Evolutionary conservation across 2,888 invertebrate genomes (phyloP), one percentile per base, ranked within the genome.

Genomic region (Eupithecia exiguata): DNA sequence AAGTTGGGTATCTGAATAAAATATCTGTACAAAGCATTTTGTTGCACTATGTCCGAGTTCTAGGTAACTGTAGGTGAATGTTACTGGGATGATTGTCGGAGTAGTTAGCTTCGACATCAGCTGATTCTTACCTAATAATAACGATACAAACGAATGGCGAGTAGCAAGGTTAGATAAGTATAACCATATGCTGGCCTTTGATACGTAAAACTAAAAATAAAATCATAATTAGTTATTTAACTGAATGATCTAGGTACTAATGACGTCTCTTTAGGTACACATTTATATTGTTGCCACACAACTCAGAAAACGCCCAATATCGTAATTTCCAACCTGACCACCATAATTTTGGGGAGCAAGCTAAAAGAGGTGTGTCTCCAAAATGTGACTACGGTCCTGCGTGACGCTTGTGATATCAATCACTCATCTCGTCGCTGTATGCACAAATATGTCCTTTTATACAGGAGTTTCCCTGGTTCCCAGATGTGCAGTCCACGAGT

Each of bases 401-500:
- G 9, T n/a, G 49, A 18, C 6, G 18, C 18, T 46, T 46, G 46
- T 46, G 5, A 46, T 14, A 12, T 43, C 18, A 9, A 10, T 10
- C 10, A 10, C 10, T 21, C 53, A 4, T 53, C 53, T 21, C 4
- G 21, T 10, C 53, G 21, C 21, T 49, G 49, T 9, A 49, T 9
- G n/a, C 10, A n/a, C 18, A n/a, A 40, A 14, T 38, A 7, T 12
- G n/a, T 66, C 14, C 16, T 5, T 0, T 35, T 7, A 35, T 12
- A 12, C 89, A 14, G 18, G 14, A 18, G 35, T 35, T 35, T 30
- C 18, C 7, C 18, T 58, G 25, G 18, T 96, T 73, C 96, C 0
- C 49, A 95, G 95, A 81, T 95, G 96, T 80, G 87, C 86, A 49
- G 89, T 96, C 58, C 90, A 92, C 1, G 95, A 95, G 83, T 96